Evolutionary conservation across 2,888 invertebrate genomes (phyloP).

Genomic region (Strigamia maritima): DNA sequence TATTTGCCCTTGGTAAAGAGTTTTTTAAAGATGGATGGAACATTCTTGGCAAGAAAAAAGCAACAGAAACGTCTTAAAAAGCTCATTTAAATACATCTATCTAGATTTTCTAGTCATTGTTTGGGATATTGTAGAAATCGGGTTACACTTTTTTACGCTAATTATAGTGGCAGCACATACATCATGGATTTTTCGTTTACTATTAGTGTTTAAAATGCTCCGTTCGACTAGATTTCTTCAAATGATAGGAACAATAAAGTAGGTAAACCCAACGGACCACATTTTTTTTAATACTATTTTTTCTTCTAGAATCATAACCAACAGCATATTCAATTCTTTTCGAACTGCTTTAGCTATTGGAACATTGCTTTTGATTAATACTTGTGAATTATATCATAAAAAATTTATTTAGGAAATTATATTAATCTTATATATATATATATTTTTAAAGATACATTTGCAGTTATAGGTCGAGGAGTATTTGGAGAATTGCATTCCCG

Average conservation of each 20-base stretch:
- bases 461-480: conserved; percentile 17
- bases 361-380: not conserved
- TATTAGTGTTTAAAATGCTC: not conserved
- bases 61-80: too few relatives aligned
- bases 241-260: conserved; percentile 2
- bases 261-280: not conserved
- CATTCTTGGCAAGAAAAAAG: not conserved
- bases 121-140: conserved; percentile 2
- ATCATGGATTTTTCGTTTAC: not conserved
- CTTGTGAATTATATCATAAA: not conserved
- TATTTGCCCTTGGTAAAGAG: not conserved
- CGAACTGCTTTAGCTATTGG: conserved; percentile 13
- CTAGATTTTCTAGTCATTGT: conserved; percentile 12
- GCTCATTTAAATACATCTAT: not conserved
- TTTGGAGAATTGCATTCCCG: not conserved
- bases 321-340: conserved; percentile 13
- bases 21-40: conserved; percentile 1
- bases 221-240: not conserved
- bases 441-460: not conserved
- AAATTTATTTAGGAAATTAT: not conserved
- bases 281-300: not conserved
- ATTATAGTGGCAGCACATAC: not conserved
- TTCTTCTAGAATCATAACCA: not conserved
- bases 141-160: not conserved
- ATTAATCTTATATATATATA: not conserved